Evolutionary conservation across 2,113 vertebrate genomes (phyloP).

Genomic region (Athene cunicularia): DNA sequence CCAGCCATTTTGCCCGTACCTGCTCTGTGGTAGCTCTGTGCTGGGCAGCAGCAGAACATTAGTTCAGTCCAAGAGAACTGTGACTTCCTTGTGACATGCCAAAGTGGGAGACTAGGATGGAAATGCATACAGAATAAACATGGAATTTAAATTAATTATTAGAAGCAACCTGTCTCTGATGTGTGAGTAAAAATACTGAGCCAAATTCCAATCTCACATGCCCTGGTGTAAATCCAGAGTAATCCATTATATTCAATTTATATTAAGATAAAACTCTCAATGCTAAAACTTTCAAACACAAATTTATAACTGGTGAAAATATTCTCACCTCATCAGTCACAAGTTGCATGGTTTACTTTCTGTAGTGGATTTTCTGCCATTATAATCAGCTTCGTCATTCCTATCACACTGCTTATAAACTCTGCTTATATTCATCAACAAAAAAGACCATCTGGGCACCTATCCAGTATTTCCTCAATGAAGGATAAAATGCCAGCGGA

Average conservation of each 20-base stretch:
- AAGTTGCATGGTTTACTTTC: conserved; percentile 20
- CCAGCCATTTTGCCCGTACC: background rate
- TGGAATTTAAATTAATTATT: background rate
- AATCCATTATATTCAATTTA: background rate
- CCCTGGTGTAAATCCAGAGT: background rate
- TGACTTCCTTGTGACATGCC: background rate
- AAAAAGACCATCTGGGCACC: conserved; percentile 2
- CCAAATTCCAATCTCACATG: background rate
- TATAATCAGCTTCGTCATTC: conserved; percentile 15
- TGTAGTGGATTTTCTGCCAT: conserved; percentile 7
- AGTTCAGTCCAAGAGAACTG: background rate
- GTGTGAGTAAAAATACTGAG: background rate
- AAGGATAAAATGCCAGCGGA: background rate
- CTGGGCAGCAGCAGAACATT: background rate
- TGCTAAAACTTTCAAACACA: background rate
- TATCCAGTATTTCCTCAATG: background rate
- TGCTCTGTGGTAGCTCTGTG: background rate
- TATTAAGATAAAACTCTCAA: background rate
- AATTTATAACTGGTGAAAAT: background rate
- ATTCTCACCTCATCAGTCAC: conserved; percentile 39
- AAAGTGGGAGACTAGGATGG: background rate
- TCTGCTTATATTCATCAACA: background rate
- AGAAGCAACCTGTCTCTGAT: background rate
- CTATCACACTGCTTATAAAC: background rate
- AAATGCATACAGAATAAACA: background rate